Evolutionary conservation across 2,888 invertebrate species (phyloP).

Genomic region (Argynnis bischoffii): DNA sequence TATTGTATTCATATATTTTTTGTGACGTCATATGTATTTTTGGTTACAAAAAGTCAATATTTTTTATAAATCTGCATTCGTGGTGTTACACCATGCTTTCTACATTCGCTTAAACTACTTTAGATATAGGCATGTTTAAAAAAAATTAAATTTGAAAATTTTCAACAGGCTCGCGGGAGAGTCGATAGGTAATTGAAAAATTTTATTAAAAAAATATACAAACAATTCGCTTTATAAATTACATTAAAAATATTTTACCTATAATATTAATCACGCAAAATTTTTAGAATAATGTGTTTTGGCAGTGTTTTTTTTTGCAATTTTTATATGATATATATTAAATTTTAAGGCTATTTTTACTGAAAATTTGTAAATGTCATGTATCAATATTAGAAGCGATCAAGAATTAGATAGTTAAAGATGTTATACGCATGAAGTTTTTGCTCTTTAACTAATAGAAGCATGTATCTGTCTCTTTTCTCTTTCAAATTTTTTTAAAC

Average conservation of each 20-base stretch:
- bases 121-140: constrained; percentile 35
- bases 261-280: constrained; percentile 26
- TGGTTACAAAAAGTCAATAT: constrained; percentile 28
- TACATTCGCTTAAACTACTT: constrained; percentile 27
- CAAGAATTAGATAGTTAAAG: constrained; percentile 52
- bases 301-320: constrained; percentile 46
- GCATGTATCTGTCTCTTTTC: constrained; percentile 28
- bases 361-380: constrained; percentile 44
- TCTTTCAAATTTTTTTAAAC: background rate
- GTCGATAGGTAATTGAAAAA: constrained; percentile 39
- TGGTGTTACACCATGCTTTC: constrained; percentile 31
- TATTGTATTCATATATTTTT: constrained; percentile 8
- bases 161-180: constrained; percentile 38
- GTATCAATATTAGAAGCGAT: constrained; percentile 72
- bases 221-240: constrained; percentile 14
- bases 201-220: constrained; percentile 2
- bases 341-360: constrained; percentile 24
- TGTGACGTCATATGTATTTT: constrained; percentile 15
- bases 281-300: constrained; percentile 36
- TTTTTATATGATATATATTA: constrained; percentile 12
- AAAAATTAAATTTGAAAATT: constrained; percentile 29
- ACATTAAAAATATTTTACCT: constrained; percentile 8
- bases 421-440: constrained; percentile 49
- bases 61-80: constrained; percentile 31
- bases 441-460: constrained; percentile 23